Percentiles rank a stretch among this genome's conserved stretches.
These are phyloP conservation scores for Bellardia pandia DNA, from an alignment of 2,888 invertebrate species.

Conservation along the genomic window DNA sequence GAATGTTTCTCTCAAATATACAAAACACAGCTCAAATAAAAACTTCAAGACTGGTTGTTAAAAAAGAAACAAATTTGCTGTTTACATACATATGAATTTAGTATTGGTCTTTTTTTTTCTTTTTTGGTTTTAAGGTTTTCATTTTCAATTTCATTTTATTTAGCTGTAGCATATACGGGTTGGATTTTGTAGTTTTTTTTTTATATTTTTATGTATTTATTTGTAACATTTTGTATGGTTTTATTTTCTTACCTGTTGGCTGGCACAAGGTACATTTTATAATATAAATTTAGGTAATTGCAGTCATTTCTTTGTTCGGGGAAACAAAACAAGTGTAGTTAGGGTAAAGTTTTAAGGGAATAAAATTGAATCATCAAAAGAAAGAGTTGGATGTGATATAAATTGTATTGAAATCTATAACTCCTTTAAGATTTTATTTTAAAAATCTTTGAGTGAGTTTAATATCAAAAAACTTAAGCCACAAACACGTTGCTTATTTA, in stretches of 20 bases:
- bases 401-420: not conserved
- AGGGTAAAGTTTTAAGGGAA: not conserved
- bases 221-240: conserved; percentile 25
- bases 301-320: not conserved
- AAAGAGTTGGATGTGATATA: not conserved
- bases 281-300: conserved; percentile 42
- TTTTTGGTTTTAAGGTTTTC: conserved; percentile 56
- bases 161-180: conserved; percentile 52
- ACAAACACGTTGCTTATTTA: conserved; percentile 45
- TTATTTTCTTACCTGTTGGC: conserved; percentile 53
- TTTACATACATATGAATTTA: conserved; percentile 27
- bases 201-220: conserved; percentile 5
- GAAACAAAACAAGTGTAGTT: conserved; percentile 37
- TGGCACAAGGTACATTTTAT: conserved; percentile 4
- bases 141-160: conserved; percentile 62
- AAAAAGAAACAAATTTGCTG: conserved; percentile 47
- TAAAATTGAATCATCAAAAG: not conserved
- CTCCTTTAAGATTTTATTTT: not conserved
- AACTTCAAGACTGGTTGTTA: conserved; percentile 62
- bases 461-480: conserved; percentile 50
- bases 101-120: conserved; percentile 39
- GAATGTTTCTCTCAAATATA: conserved; percentile 36
- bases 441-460: not conserved
- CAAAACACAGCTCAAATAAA: conserved; percentile 37
- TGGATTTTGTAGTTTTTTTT: conserved; percentile 11